A percentile compares a stretch with the other conserved stretches of the same genome.
These are phyloP conservation scores for Sylvilagus bachmani DNA, from an alignment of 2,113 vertebrate genomes.

Conservation along the genomic window DNA sequence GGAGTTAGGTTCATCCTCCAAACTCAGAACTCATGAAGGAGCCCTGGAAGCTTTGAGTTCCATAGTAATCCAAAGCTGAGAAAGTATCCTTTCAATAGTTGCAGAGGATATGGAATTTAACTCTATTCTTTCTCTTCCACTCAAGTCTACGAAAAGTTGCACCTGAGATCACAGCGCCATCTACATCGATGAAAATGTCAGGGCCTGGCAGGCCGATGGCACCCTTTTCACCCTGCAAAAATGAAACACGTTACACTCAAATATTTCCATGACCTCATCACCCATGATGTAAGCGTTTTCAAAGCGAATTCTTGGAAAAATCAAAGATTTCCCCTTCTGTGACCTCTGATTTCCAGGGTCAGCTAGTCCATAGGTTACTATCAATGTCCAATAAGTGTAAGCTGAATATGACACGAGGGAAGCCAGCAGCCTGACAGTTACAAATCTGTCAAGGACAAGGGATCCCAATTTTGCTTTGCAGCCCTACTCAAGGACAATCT, in stretches of 20 bases:
- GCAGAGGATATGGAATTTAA: constrained; percentile 3
- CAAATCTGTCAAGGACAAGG: constrained; percentile 34
- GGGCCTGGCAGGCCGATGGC: constrained; percentile 91
- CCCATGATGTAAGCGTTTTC: constrained; percentile 70
- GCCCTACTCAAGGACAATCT: background rate
- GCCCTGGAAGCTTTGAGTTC: background rate
- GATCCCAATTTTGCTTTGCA: constrained; percentile 41
- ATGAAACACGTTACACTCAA: constrained; percentile 76
- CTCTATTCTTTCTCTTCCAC: constrained; percentile 5
- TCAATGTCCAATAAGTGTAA: constrained; percentile 44
- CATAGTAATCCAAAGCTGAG: constrained; percentile 11
- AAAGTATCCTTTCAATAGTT: constrained; percentile 41
- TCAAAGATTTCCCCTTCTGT: background rate
- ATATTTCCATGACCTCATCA: constrained; percentile 86
- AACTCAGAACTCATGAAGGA: background rate
- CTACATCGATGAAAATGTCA: constrained; percentile 74
- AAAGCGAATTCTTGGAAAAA: constrained; percentile 37
- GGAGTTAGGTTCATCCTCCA: constrained; percentile 1
- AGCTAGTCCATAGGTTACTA: constrained; percentile 45
- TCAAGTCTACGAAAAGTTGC: constrained; percentile 73
- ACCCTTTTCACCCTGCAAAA: constrained; percentile 93
- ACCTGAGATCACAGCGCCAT: constrained; percentile 88
- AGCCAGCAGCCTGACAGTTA: background rate
- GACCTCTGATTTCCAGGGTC: background rate
- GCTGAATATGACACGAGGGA: constrained; percentile 24